Percentiles rank a stretch among this genome's conserved stretches.
Evolutionary conservation across 1,140 invertebrate species (phyloP).

Genomic region (Danaus plexippus): DNA sequence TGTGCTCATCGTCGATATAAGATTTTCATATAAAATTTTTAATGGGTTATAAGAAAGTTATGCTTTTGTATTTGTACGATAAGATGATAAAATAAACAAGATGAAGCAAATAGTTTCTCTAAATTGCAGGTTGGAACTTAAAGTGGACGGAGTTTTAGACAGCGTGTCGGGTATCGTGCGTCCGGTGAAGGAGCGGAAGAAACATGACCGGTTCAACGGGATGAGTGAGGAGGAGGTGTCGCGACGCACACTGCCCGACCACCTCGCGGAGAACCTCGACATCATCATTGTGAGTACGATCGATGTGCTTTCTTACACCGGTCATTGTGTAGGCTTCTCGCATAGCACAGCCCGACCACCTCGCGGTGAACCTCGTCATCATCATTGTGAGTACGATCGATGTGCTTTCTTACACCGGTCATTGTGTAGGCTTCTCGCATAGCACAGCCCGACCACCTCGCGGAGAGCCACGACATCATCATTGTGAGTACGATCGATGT

Average conservation of each 20-base stretch:
- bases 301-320: conserved; percentile 12
- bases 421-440: conserved; percentile 10
- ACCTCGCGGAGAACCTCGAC: conserved; percentile 92
- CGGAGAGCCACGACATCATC: not conserved
- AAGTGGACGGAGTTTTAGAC: conserved; percentile 72
- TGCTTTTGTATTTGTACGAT: too few species aligned
- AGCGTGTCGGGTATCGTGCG: conserved; percentile 45
- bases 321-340: too few species aligned
- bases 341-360: not conserved
- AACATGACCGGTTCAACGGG: conserved; percentile 96
- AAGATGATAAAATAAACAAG: too few species aligned
- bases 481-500: conserved; percentile 1
- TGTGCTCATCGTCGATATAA: too few species aligned
- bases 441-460: not conserved
- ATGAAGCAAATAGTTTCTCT: not conserved
- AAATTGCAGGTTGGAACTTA: conserved; percentile 74
- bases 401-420: not conserved
- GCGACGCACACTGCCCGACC: conserved; percentile 93
- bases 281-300: conserved; percentile 95
- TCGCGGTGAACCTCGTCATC: not conserved
- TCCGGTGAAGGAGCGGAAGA: conserved; percentile 90
- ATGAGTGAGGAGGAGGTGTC: conserved; percentile 97
- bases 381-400: conserved; percentile 1
- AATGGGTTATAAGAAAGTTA: too few species aligned
- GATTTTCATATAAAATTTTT: too few species aligned